Conservation (phyloP, 92 coral and sea anemone species). For the Heteractis magnifica region DNA sequence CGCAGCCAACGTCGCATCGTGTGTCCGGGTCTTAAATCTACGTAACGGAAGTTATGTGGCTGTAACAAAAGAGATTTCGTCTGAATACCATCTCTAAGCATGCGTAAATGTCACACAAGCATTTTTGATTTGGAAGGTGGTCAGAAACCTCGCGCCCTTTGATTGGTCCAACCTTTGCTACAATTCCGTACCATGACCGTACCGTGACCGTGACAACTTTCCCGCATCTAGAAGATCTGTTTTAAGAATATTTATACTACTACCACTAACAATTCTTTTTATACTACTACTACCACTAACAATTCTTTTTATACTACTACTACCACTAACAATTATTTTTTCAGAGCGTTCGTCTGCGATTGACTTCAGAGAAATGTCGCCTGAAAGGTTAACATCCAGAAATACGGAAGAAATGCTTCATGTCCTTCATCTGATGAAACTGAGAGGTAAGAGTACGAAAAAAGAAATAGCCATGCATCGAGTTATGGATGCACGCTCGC, state of each 20-base stretch:
- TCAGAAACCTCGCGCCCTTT: neutral
- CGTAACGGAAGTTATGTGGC: too few species aligned
- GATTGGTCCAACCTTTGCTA: too few species aligned
- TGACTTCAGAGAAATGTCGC: conserved; percentile 72
- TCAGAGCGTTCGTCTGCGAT: conserved; percentile 55
- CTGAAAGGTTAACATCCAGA: conserved; percentile 40
- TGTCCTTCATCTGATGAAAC: conserved; percentile 49
- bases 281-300: neutral
- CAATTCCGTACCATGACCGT: neutral
- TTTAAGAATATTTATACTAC: too few species aligned
- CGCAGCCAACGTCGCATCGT: too few species aligned
- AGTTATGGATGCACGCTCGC: too few species aligned
- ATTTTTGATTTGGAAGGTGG: neutral
- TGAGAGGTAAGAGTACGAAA: conserved; percentile 41
- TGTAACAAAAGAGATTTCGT: too few species aligned
- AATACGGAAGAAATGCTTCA: conserved; percentile 59
- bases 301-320: too few species aligned
- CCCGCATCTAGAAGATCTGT: too few species aligned
- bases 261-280: neutral
- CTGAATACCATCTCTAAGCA: too few species aligned
- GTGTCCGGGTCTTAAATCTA: too few species aligned
- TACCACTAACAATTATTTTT: neutral
- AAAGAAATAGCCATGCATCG: too few species aligned
- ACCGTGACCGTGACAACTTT: neutral
- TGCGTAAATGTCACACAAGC: too few species aligned